These are phyloP conservation scores for Eidolon helvum DNA, from an alignment of 2,113 vertebrate species.

Conservation along the genomic window DNA sequence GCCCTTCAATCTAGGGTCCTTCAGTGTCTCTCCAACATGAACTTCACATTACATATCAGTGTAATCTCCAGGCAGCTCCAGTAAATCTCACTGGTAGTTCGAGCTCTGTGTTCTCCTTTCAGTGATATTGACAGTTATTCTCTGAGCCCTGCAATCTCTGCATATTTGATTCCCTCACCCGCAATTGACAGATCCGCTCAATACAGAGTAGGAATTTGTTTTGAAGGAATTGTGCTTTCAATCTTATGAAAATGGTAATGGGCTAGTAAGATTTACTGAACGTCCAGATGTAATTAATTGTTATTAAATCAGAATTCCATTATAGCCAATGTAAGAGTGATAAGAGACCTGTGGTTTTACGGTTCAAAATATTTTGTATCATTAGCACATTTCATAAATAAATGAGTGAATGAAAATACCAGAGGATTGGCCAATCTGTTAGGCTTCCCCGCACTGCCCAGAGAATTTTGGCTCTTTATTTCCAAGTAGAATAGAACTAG, in stretches of 20 bases:
- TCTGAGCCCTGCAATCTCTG: not conserved
- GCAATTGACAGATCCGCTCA: not conserved
- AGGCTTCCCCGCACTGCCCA: not conserved
- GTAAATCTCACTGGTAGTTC: not conserved
- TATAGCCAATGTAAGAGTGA: not conserved
- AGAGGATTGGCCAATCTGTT: not conserved
- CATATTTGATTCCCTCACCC: not conserved
- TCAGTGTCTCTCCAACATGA: not conserved
- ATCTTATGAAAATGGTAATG: not conserved
- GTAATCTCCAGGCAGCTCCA: not conserved
- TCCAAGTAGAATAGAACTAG: not conserved
- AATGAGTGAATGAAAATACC: not conserved
- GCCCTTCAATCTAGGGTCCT: not conserved
- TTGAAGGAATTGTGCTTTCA: not conserved
- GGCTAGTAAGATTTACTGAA: not conserved
- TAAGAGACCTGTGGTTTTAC: not conserved
- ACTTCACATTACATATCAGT: too few species aligned
- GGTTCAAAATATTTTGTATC: not conserved
- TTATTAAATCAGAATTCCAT: not conserved
- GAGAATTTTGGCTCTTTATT: not conserved
- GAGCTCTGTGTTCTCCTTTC: not conserved
- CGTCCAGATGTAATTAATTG: not conserved
- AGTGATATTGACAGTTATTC: not conserved
- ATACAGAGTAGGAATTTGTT: not conserved
- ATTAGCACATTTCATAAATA: not conserved